Base-by-base conservation (phyloP, 2,113 vertebrate species). In the Alethe diademata region DNA sequence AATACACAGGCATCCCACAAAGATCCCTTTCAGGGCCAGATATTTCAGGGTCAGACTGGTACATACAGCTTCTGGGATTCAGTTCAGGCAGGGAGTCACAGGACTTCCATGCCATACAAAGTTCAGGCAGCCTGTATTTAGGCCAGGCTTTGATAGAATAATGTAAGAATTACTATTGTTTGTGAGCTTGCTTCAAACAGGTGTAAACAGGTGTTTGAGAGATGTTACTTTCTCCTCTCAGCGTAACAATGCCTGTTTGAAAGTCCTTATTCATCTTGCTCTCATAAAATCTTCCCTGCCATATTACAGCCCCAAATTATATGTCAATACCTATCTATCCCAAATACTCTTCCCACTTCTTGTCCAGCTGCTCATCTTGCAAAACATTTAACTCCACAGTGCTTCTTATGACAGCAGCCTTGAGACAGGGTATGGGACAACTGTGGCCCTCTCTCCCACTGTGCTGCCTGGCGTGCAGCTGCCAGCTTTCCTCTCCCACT, bases 401-500 rank as follows among this genome's bases (percentile, higher is more conserved):
- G 9, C 11, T 76, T 71, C 43, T 76, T 18, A 29, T 0, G 2
- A 24, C 58, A 80, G 53, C 14, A 64, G 22, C 19, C 40, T 47
- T 1, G 5, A 58, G 20, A 22, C 23, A 47, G 15, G 9, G 4
- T 60, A 5, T 1, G 2, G 12, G 5, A 42, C 4, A 2, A 29
- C 23, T 45, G 19, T 22, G 26, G 13, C 1, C 4, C 4, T 5
- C 12, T 36, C 8, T 78, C 25, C 15, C 15, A 33, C 35, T n/a
- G 17, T 1, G 1, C 29, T 61, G 29, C 15, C 17, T 40, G 0
- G 0, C 2, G 2, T 1, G 2, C 9, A 54, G 40, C 29, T 67
- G 11, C 28, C 71, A 79, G 31, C 18, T 14, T 23, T 72, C 24
- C 15, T 69, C 4, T 43, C 45, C 4, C 7, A 28, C 7, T 64